phyloP scores from a whole-genome alignment of 2,797 vertebrate species.

The Phrynocephalus guinanensis region DNA sequence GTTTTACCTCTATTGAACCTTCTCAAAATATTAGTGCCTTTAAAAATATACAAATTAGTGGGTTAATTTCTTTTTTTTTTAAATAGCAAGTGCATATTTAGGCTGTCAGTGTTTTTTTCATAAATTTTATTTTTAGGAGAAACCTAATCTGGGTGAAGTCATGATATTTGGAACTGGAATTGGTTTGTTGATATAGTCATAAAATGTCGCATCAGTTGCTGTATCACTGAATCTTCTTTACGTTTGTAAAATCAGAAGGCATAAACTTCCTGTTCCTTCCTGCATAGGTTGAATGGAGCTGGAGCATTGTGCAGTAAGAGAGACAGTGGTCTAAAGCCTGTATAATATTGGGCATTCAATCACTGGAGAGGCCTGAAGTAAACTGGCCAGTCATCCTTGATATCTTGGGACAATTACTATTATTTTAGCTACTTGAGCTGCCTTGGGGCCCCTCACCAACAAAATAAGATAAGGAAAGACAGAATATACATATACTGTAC shows the following conservation, averaged over 20 bases:
- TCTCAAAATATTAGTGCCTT: too few species aligned
- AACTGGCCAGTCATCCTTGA: background rate
- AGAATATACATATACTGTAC: background rate
- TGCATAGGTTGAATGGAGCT: background rate
- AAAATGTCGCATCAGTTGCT: background rate
- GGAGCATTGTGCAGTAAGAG: background rate
- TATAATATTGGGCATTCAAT: background rate
- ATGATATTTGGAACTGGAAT: background rate
- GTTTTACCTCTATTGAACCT: background rate
- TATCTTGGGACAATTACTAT: background rate
- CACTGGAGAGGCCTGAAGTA: background rate
- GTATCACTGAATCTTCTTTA: background rate
- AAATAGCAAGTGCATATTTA: background rate
- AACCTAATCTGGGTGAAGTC: background rate
- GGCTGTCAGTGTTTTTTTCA: background rate
- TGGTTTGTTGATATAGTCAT: background rate
- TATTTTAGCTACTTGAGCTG: background rate
- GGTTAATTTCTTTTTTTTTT: too few species aligned
- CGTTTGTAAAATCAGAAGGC: background rate
- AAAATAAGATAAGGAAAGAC: background rate
- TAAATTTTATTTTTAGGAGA: background rate
- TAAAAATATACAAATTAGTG: background rate
- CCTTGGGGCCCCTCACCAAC: background rate
- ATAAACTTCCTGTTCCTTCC: background rate
- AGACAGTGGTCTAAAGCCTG: background rate